Base-by-base conservation (phyloP, 2,888 invertebrate genomes). In the Rotaria magnacalcarata region DNA sequence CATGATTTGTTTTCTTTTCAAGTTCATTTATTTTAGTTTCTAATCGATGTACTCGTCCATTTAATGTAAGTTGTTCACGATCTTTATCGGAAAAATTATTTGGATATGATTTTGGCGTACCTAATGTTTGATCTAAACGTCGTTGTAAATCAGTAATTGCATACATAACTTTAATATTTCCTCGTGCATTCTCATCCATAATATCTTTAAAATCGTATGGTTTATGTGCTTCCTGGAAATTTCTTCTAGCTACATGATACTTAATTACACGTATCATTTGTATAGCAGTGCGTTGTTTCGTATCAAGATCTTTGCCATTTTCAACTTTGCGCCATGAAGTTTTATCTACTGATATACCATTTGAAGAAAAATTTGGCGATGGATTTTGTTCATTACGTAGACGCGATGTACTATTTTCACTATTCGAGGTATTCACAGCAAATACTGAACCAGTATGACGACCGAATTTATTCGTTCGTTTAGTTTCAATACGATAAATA, bases 191-290 rank as follows among this genome's bases (percentile, higher is more conserved):
- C 19, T 80, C 80, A 47, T 80, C 80, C 80, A 80, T 80, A 47
- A 80, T 80, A 80, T 80, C 80, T 80, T 80, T 80, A n/a, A 80
- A 80, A 80, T 80, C 34, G n/a, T 80, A 80, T 24, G 80, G 80
- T 80, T 80, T 80, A 80, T 80, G 80, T 47, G 80, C 80, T 80
- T 80, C 47, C 24, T n/a, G 47, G 47, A 80, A 80, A 47, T 80
- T 80, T 47, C 80, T 43, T 80, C 47, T 80, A 5, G 80, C 80
- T 24, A 47, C 80, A 80, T 80, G 80, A 47, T 47, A 80, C 34
- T 80, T 80, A 5, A 80, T 80, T 24, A 80, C 10, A 47, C 80
- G 43, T 8, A 80, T 80, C 21, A 80, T 47, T 10, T 47, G 80
- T 11, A 80, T 80, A 11, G 47, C 80, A 24, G 14, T 14, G 7